Conservation (phyloP, 2,888 invertebrate genomes). For the Hirudinaria manillensis region DNA sequence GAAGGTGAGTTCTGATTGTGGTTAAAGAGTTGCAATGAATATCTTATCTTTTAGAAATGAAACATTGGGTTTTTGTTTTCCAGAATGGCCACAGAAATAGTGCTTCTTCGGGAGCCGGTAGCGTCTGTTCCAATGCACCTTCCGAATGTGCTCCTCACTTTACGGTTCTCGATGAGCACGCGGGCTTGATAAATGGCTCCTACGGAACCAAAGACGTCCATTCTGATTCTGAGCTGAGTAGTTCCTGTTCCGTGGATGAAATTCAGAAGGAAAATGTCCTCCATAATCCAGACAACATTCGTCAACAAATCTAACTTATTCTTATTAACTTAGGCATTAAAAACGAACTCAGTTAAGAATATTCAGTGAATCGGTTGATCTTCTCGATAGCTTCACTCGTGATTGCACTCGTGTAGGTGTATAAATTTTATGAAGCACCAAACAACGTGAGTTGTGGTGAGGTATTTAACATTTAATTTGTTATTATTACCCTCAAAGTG, state of each 20-base stretch:
- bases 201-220: neutral
- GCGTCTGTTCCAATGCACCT: neutral
- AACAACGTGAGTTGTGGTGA: too few species aligned
- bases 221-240: constrained; percentile 12
- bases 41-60: too few species aligned
- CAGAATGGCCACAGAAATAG: constrained; percentile 4
- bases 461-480: too few species aligned
- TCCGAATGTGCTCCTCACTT: neutral
- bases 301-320: too few species aligned
- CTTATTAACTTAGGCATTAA: too few species aligned
- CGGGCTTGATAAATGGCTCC: neutral
- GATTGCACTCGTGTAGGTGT: too few species aligned
- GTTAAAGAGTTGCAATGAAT: neutral
- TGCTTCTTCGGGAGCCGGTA: neutral
- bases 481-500: too few species aligned
- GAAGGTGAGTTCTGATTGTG: neutral
- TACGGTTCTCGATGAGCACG: neutral
- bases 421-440: too few species aligned
- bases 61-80: neutral
- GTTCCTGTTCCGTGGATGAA: constrained; percentile 11
- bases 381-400: too few species aligned
- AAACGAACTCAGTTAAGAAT: too few species aligned
- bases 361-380: too few species aligned
- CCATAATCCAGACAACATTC: too few species aligned
- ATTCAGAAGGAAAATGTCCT: neutral